A percentile compares a stretch with the other conserved stretches of the same genome.
These are phyloP conservation scores for Pissodes strobi DNA, from an alignment of 1,140 invertebrate genomes.

Conservation along the genomic window DNA sequence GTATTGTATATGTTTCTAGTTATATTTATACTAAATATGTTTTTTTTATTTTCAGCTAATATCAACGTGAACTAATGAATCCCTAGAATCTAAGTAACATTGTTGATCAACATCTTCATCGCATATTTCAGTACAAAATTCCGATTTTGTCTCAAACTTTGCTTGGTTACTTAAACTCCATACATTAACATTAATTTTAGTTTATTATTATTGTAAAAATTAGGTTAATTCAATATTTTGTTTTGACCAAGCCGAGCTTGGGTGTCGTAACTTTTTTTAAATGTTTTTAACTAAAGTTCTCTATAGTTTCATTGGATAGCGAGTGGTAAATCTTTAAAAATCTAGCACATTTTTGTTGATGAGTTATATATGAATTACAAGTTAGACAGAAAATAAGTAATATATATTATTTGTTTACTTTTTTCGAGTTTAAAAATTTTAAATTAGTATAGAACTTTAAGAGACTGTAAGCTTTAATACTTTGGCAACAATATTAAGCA, in stretches of 20 bases:
- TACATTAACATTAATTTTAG: constrained; percentile 9
- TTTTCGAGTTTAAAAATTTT: constrained; percentile 4
- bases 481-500: background rate
- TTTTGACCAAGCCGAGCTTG: background rate
- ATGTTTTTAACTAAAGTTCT: constrained; percentile 14
- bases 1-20: too few relatives aligned
- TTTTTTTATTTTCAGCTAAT: constrained; percentile 49
- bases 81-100: constrained; percentile 32
- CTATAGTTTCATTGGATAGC: too few relatives aligned
- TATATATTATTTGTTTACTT: constrained; percentile 6
- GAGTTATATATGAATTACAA: background rate
- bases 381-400: background rate
- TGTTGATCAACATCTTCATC: constrained; percentile 41
- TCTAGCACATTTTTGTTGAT: constrained; percentile 25
- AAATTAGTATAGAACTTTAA: constrained; percentile 1
- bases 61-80: constrained; percentile 49
- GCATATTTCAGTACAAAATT: constrained; percentile 51
- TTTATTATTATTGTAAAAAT: constrained; percentile 23
- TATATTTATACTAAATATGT: too few relatives aligned
- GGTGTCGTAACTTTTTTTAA: background rate
- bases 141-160: constrained; percentile 27
- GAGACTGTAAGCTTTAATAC: background rate
- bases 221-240: constrained; percentile 6
- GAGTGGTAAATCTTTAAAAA: constrained; percentile 29
- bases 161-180: constrained; percentile 27